Percentiles rank a stretch among this genome's conserved stretches.
These are phyloP conservation scores for Tortricodes alternella DNA, from an alignment of 2,888 invertebrate genomes.

Conservation along the genomic window DNA sequence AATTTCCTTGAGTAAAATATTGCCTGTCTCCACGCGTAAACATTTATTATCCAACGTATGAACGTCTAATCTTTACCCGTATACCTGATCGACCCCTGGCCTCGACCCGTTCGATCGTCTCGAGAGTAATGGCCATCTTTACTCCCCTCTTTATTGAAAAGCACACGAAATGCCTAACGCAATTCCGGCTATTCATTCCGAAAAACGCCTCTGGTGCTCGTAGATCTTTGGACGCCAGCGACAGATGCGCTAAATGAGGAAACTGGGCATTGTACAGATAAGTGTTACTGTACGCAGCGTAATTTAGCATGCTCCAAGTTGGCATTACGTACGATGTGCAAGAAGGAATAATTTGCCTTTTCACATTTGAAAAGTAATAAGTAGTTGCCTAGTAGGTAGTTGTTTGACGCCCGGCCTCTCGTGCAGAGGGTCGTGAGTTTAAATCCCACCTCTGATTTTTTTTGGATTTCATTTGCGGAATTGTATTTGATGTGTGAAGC, in stretches of 20 bases:
- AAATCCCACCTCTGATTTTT: too few species aligned
- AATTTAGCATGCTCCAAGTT: constrained; percentile 22
- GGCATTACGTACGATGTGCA: neutral
- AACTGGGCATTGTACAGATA: constrained; percentile 11
- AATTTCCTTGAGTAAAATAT: constrained; percentile 20
- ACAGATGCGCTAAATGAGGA: constrained; percentile 27
- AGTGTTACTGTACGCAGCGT: constrained; percentile 19
- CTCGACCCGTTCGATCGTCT: constrained; percentile 37
- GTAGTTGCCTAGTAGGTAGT: too few species aligned
- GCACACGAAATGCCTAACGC: constrained; percentile 39
- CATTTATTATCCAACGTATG: constrained; percentile 34
- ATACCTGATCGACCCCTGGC: constrained; percentile 32
- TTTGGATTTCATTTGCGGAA: too few species aligned
- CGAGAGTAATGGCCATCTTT: constrained; percentile 44
- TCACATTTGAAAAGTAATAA: too few species aligned
- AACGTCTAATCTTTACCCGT: constrained; percentile 31
- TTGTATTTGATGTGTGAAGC: too few species aligned
- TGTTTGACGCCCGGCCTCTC: too few species aligned
- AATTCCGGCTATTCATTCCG: constrained; percentile 46
- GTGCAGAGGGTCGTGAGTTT: too few species aligned
- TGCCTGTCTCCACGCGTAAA: constrained; percentile 22
- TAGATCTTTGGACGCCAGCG: constrained; percentile 30
- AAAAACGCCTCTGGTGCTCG: constrained; percentile 31
- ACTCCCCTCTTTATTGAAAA: constrained; percentile 48
- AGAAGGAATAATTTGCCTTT: neutral